Evolutionary conservation across 2,888 invertebrate species (phyloP), one percentile per base, ranked within the genome.

Genomic region (Amiota minor): DNA sequence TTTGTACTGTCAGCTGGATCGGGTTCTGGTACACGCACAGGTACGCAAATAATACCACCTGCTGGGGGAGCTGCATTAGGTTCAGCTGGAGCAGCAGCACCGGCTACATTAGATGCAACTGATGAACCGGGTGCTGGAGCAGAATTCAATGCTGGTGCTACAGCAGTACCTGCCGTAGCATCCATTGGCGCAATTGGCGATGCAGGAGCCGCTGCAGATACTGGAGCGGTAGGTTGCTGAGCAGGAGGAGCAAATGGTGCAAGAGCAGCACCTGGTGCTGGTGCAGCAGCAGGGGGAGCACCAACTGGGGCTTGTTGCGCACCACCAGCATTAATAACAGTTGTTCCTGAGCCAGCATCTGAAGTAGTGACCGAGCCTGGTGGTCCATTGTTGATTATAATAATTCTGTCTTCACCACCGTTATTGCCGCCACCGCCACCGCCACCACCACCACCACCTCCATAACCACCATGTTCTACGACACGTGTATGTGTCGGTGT

Each of bases 361-460:
- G 79, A 78, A 1, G 88, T 86, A 50, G 88, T 84, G 67, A 88
- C 88, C 9, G 88, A 87, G 9, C 88, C 88, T 0, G 89, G 89
- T 14, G 88, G 89, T 67, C 89, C 89, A 74, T 89, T 89, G 72
- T 89, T 89, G 14, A 89, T 89, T n/a, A 89, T 89, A 4, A 89
- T 88, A 61, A 89, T 86, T 75, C 78, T 85, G 55, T 89, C 89
- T 1, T 88, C 87, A n/a, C 81, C 82, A 8, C 80, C 80, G 12
- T 71, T 70, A 53, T 49, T 70, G 9, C 67, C 73, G 6, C 74
- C 76, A 2, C 76, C 76, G 1, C 76, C 74, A 3, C 77, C 76
- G 1, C 84, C 81, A 0, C 78, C 78, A n/a, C 77, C 78, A 1
- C 78, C 74, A 2, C 76, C 72, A n/a, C 77, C 75, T 9, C 71